Percentiles rank a stretch among this genome's conserved stretches.
Conservation (phyloP, 2,888 invertebrate species). For the Epinotia demarniana region DNA sequence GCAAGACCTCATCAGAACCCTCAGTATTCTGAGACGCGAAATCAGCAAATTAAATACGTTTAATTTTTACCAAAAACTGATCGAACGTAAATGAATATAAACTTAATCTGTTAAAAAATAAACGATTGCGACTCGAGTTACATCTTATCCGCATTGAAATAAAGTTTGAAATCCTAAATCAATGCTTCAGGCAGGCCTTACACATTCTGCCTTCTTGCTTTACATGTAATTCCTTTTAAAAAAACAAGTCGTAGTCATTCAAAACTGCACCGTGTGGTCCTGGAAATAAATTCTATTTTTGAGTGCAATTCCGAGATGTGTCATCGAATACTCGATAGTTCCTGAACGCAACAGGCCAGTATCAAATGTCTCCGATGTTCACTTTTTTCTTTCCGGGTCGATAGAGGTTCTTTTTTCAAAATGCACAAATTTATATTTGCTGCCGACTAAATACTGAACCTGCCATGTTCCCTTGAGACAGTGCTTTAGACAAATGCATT, state of each 20-base stretch:
- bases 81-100: neutral
- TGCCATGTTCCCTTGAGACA: no score
- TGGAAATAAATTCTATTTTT: conserved; percentile 52
- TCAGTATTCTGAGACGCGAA: no score
- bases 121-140: neutral
- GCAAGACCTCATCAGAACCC: neutral
- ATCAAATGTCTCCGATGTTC: conserved; percentile 69
- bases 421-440: conserved; percentile 28
- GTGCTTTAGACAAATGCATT: neutral
- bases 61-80: neutral
- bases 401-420: conserved; percentile 37
- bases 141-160: neutral
- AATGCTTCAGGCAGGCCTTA: conserved; percentile 53
- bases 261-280: conserved; percentile 55
- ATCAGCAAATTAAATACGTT: no score
- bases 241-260: conserved; percentile 47
- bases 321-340: conserved; percentile 77
- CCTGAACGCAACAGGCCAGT: conserved; percentile 76
- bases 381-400: conserved; percentile 60
- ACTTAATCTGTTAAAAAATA: neutral
- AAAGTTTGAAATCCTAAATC: conserved; percentile 50
- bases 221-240: conserved; percentile 64
- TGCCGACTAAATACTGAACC: neutral
- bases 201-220: conserved; percentile 71
- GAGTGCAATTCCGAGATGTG: conserved; percentile 61